A percentile compares a stretch with the other conserved stretches of the same genome.
These are phyloP conservation scores for Pedionomus torquatus DNA, from an alignment of 2,113 vertebrate genomes.

Conservation along the genomic window DNA sequence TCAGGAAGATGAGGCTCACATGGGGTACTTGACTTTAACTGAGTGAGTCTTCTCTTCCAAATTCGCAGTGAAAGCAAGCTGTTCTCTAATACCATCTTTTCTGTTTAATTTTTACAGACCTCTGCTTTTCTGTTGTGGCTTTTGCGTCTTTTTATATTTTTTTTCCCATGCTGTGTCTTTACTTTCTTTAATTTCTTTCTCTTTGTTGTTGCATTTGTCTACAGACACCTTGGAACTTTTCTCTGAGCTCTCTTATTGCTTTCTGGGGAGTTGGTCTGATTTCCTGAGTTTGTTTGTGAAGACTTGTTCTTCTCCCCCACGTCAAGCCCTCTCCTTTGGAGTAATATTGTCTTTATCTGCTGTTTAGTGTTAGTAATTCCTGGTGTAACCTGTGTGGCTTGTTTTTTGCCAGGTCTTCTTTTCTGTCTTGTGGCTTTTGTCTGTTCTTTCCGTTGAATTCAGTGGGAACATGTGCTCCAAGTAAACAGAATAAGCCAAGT, in stretches of 20 bases:
- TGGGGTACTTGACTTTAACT: background rate
- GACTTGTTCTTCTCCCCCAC: background rate
- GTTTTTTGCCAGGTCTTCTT: background rate
- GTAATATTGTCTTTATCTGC: background rate
- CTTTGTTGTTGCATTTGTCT: conserved; percentile 14
- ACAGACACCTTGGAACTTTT: background rate
- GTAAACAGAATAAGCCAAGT: background rate
- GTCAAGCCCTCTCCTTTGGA: background rate
- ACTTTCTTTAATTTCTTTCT: conserved; percentile 1
- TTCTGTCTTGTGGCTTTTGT: background rate
- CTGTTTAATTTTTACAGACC: background rate
- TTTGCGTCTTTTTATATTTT: background rate
- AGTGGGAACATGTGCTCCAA: background rate
- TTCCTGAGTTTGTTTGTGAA: background rate
- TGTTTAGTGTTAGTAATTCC: background rate
- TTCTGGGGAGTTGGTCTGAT: background rate
- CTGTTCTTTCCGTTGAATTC: background rate
- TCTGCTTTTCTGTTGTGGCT: background rate
- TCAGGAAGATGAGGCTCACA: background rate
- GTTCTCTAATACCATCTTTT: background rate
- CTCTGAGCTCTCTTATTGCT: background rate
- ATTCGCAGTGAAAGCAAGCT: background rate
- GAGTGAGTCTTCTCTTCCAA: background rate
- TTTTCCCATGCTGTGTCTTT: background rate
- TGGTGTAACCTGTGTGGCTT: background rate